Conservation (phyloP, 1,140 invertebrate species). For the Monomorium pharaonis region DNA sequence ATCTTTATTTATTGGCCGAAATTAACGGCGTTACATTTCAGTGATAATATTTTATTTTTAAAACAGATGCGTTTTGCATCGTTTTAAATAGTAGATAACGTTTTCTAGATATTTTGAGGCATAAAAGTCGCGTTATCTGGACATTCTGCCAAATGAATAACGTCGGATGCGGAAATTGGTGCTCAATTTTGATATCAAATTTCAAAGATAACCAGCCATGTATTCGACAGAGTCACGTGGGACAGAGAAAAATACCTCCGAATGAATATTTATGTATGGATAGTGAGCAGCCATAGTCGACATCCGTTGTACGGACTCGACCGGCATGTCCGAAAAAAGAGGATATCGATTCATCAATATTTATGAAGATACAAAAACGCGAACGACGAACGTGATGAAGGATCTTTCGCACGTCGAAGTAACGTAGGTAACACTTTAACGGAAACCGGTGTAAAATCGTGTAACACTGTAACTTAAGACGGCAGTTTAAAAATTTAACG, state of each 20-base stretch:
- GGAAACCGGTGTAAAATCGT: conserved; percentile 30
- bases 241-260: conserved; percentile 26
- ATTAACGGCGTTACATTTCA: not conserved
- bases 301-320: conserved; percentile 41
- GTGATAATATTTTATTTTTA: not conserved
- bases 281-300: conserved; percentile 24
- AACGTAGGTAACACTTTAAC: conserved; percentile 31
- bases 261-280: conserved; percentile 55
- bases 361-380: conserved; percentile 39
- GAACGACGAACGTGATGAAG: conserved; percentile 19
- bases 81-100: not conserved
- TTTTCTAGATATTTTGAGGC: not conserved
- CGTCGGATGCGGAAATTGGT: not conserved
- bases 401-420: conserved; percentile 26
- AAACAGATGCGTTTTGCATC: not conserved
- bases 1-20: not conserved
- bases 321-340: conserved; percentile 34
- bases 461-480: not conserved
- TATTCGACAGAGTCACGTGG: not conserved
- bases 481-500: not conserved
- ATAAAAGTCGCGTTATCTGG: conserved; percentile 9
- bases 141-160: conserved; percentile 32
- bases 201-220: conserved; percentile 24
- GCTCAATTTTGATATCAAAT: conserved; percentile 50
- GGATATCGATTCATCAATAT: conserved; percentile 51